A percentile compares a stretch with the other conserved stretches of the same genome.
phyloP scores from a whole-genome alignment of 2,113 vertebrate species.

The Brachypodius melanocephalos region DNA sequence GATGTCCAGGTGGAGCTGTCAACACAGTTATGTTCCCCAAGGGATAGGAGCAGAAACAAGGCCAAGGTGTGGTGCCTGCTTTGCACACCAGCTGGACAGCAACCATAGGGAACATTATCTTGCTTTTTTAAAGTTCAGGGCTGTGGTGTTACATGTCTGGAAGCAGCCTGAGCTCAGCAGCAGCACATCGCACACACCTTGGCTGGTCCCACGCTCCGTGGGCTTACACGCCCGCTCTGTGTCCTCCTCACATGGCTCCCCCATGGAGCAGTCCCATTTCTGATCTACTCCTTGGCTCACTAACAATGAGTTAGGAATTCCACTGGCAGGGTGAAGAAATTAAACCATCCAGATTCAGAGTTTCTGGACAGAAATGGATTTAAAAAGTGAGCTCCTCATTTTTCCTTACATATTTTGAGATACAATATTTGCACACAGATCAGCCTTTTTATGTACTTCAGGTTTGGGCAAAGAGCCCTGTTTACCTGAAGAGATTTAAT shows the following conservation, averaged over 20 bases:
- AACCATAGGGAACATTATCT: neutral
- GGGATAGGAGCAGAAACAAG: neutral
- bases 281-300: neutral
- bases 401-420: neutral
- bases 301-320: neutral
- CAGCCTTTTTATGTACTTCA: neutral
- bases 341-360: neutral
- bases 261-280: neutral
- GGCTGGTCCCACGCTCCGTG: neutral
- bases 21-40: neutral
- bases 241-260: neutral
- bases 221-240: rapidly evolving
- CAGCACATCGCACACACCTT: neutral
- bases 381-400: neutral
- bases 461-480: neutral
- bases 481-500: neutral
- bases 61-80: neutral
- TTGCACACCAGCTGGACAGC: neutral
- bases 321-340: neutral
- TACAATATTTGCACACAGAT: neutral
- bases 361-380: neutral
- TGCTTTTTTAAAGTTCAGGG: neutral
- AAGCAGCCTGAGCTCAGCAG: neutral
- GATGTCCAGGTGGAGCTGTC: neutral
- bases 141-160: rapidly evolving